Evolutionary conservation across 2,888 invertebrate genomes (phyloP), one percentile per base, ranked within the genome.

Genomic region (Hofmannophila pseudospretella): DNA sequence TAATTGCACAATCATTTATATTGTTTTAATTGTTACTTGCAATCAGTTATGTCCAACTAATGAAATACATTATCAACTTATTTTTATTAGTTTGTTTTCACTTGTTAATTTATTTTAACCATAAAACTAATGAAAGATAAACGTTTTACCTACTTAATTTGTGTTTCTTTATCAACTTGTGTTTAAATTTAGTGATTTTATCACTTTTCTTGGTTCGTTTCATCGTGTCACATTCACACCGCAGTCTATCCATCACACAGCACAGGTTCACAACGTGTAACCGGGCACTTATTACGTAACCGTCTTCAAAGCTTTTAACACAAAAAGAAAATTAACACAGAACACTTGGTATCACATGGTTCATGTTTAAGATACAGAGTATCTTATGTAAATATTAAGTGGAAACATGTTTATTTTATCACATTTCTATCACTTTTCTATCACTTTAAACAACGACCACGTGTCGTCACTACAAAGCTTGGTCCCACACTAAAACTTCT

Each of bases 101-200:
- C n/a, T n/a, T n/a, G n/a, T n/a, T n/a, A n/a, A n/a, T n/a, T n/a
- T n/a, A 23, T n/a, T 23, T 23, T 4, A 7, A 8, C 23, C 4
- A 5, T 23, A 23, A 23, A 23, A n/a, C 2, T 8, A 23, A 23
- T n/a, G 4, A 23, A 23, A 16, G 16, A 7, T 23, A 23, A n/a
- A 23, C 8, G 13, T 19, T 13, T 61, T 67, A 74, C 74, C 66
- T 73, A 85, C 84, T 68, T 65, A 67, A 50, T 60, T 71, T 82
- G 49, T 70, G 67, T 58, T 73, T 82, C 61, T 71, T 82, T 61
- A 76, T 80, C 64, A 82, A 52, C 52, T 78, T 84, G 64, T 73
- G 68, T 66, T 80, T 84, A 51, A 77, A 62, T 71, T 84, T 85
- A 45, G 60, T 64, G 44, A 79, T 72, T 73, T 73, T 81, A 61